Base-by-base conservation (phyloP, 2,888 invertebrate genomes). In the Microplitis deprimator region DNA sequence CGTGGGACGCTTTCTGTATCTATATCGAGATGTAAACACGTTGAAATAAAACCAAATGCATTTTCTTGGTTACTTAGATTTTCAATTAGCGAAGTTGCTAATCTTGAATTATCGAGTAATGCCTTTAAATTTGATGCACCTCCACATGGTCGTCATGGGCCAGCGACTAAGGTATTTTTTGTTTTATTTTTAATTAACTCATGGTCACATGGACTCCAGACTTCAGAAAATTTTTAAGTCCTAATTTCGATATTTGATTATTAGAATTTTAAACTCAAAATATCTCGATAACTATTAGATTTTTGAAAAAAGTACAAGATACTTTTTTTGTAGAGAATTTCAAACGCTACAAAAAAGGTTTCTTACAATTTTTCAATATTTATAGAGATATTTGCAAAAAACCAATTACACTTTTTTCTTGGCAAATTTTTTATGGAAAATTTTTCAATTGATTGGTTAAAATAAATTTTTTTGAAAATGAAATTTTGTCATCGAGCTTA, bases 41-140 rank as follows among this genome's bases (percentile, higher is more conserved):
- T 94, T 13, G 90, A 91, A 20, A 90, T 95, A 79, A 92, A 93
- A 83, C 92, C 92, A 20, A 91, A 91, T 68, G 92, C 94, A 0
- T 94, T 95, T 85, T 93, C 93, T 59, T 93, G 94, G 91, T 91
- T 95, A 41, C 90, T 93, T 68, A 91, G 92, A 78, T 91, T 94
- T 86, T 91, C 89, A 75, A 92, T 95, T 80, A 90, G 86, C 77
- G 91, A 93, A 80, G 93, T 95, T 16, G 87, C 87, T 5, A 89
- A 91, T 39, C 88, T 95, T 72, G 90, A 91, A 75, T 89, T 95
- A 59, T 91, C 91, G 20, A 91, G 92, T 75, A 92, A 93, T 69
- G 91, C 94, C 0, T 95, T 95, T 87, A 92, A 92, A 82, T 91
- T 94, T 81, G 93, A 93, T 83, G 92, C 92, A 80, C 91, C 90